phyloP scores from a whole-genome alignment of 2,888 invertebrate species.

The Caenorhabditis imperialis region DNA sequence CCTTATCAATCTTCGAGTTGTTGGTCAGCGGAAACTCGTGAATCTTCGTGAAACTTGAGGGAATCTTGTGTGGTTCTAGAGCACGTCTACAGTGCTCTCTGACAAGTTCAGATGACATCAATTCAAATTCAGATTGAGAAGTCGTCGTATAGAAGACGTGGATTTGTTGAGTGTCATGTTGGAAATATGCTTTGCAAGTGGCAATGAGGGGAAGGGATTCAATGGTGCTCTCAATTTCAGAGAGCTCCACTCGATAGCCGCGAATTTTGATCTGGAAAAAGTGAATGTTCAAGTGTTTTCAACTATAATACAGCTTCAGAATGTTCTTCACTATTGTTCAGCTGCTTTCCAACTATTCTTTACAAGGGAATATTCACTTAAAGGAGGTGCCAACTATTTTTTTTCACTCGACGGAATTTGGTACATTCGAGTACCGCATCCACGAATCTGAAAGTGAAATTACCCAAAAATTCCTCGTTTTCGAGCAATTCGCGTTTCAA shows the following conservation, averaged over 20 bases:
- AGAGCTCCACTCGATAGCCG: conserved; percentile 73
- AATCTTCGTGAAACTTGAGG: conserved; percentile 59
- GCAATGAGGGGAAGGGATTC: conserved; percentile 22
- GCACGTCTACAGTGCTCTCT: conserved; percentile 42
- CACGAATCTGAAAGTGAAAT: no score
- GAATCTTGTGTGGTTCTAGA: conserved; percentile 70
- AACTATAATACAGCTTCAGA: no score
- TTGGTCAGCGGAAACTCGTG: conserved; percentile 72
- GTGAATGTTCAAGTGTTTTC: no score
- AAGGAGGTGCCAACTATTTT: no score
- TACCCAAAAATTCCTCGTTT: no score
- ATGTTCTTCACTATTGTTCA: no score
- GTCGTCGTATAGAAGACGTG: conserved; percentile 54
- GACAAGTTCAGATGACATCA: conserved; percentile 32
- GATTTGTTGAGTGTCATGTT: conserved; percentile 56
- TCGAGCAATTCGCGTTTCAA: no score
- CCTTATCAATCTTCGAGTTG: conserved; percentile 59
- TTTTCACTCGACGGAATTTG: no score
- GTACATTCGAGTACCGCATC: no score
- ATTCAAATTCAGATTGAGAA: background rate
- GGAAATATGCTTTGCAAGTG: conserved; percentile 55
- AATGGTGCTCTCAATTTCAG: conserved; percentile 72
- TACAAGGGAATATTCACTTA: no score
- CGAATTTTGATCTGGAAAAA: conserved; percentile 73
- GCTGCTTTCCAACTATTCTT: no score